Base-by-base conservation (phyloP, 1,140 invertebrate genomes). In the Stenopsyche tienmushanensis region DNA sequence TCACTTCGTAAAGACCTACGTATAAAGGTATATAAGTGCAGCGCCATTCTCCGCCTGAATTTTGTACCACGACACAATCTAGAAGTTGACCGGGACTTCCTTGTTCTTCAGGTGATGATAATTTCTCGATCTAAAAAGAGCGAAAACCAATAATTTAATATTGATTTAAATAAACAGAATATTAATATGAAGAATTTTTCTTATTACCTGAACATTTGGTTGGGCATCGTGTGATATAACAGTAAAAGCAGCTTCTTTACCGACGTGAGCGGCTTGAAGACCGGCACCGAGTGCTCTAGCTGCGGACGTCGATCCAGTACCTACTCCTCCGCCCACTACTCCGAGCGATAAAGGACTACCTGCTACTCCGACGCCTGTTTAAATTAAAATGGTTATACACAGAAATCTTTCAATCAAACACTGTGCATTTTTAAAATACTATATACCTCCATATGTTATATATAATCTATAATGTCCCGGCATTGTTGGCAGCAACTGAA, bases 401-500 rank as follows among this genome's bases (percentile, higher is more conserved):
- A 39, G 13, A 13, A 39, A 39, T 39, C 34, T 8, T 8, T 8
- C 7, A 8, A 39, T 39, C 34, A 8, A 39, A 39, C 13, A 13
- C 29, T 8, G 13, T 39, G 29, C 5, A 23, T 53, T 23, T 53
- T 25, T 53, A 23, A 57, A 53, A 54, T 34, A 34, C 13, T 34
- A 17, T 55, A 64, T 67, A 81, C 80, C 91, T 68, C 94, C 95
- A 73, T 96, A 96, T 24, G 88, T 90, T 5, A 97, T 86, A 54
- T 88, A 89, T 41, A 98, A 87, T 77, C 93, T 88, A 74, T 97
- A 97, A 71, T 91, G 90, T 67, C 95, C 96, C 20, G 94, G 89
- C 53, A 93, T 85, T 1, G 86, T 89, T 2, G 96, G 96, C 44
- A 90, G 83, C 73, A 97, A 92, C 71, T 94, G 90, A 47, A 97